Evolutionary conservation across 92 coral and sea anemone genomes (phyloP), one percentile per base, ranked within the genome.

Genomic region (Nematostella vectensis): DNA sequence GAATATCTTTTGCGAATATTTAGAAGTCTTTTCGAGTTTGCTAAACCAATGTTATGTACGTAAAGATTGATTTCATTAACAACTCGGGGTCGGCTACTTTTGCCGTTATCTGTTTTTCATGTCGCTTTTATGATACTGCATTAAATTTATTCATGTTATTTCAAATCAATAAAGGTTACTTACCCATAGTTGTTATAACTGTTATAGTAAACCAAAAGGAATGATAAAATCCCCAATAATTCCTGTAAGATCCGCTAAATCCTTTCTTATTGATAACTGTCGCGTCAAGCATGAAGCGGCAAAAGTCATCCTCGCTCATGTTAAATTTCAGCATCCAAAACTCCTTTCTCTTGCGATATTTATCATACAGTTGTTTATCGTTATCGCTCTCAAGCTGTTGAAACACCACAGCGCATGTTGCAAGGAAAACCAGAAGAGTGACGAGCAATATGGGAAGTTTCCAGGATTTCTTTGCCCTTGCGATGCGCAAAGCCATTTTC

Each of bases 131-230:
- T n/a, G n/a, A n/a, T n/a, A n/a, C n/a, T n/a, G n/a, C n/a, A n/a
- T n/a, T n/a, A n/a, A n/a, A n/a, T n/a, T n/a, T n/a, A n/a, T n/a
- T n/a, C n/a, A n/a, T n/a, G n/a, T n/a, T n/a, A n/a, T n/a, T n/a
- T n/a, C n/a, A n/a, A n/a, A n/a, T n/a, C n/a, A n/a, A n/a, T n/a
- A n/a, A n/a, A n/a, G n/a, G n/a, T n/a, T n/a, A 4, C 89, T 72
- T 69, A 87, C 96, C 96, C 72, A 87, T 87, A 0, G 96, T 87
- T 0, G 89, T 77, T 11, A 78, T 69, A 23, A 87, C 78, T 18
- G 95, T 86, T 1, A 68, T 77, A 11, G 85, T 73, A 30, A 87
- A 87, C 96, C 96, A 87, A 38, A 87, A 87, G 13, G 96, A 72
- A 55, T 82, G 88, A 36, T 87, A 87, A 45, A 87, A 87, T 25